phyloP scores from a whole-genome alignment of 2,888 invertebrate species.

The Pseudolycoriella hygida region DNA sequence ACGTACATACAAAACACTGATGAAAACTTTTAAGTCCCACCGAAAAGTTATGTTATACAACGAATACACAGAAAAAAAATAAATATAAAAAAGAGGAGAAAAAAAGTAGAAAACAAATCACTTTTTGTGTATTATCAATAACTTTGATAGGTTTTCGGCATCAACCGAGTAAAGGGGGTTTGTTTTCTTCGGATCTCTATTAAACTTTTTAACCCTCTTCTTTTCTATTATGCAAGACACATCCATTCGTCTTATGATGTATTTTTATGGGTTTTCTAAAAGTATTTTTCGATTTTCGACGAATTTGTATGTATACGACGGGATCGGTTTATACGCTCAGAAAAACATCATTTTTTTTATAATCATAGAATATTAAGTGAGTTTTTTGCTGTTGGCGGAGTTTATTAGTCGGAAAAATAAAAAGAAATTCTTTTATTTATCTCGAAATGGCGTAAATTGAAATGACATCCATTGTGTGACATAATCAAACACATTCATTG shows the following conservation, averaged over 20 bases:
- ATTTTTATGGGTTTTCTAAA: slow-evolving; percentile 1
- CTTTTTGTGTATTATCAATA: slow-evolving; percentile 6
- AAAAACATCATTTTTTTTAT: neutral
- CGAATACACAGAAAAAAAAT: neutral
- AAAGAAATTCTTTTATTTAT: neutral
- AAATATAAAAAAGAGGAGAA: neutral
- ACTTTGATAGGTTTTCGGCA: neutral
- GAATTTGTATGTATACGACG: neutral
- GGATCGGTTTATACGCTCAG: neutral
- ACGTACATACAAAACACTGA: neutral
- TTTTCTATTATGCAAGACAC: slow-evolving; percentile 3
- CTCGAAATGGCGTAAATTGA: no score
- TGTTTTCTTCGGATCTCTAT: neutral
- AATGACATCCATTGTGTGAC: no score
- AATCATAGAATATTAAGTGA: neutral
- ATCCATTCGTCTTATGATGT: slow-evolving; percentile 3
- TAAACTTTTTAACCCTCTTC: slow-evolving; percentile 3
- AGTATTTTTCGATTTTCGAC: neutral
- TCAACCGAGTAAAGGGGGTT: neutral
- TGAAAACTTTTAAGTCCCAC: slow-evolving; percentile 3
- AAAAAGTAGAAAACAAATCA: neutral
- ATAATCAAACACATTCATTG: no score
- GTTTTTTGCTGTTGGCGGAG: slow-evolving; percentile 1
- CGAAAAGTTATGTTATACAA: neutral
- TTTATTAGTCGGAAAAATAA: slow-evolving; percentile 6